Base-by-base conservation (phyloP, 2,888 invertebrate genomes). In the Beris morrisii region DNA sequence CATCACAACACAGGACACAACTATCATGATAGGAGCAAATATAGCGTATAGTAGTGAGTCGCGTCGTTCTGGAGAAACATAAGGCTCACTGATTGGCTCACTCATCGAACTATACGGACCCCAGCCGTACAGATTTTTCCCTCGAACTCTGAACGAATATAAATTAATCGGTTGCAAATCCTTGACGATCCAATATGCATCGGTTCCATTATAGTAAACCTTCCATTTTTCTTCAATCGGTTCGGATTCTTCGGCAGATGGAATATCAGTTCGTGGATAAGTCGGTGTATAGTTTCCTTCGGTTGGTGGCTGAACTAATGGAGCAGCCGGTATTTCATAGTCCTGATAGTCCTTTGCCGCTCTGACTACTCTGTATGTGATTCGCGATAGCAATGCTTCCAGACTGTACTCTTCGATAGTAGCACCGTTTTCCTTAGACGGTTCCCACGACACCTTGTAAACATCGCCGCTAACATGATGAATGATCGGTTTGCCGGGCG, bases 121-220 rank as follows among this genome's bases (percentile, higher is more conserved):
- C 87, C 91, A 92, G 28, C 95, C 95, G 78, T 90, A 88, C 4
- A 83, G 82, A 79, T 95, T 96, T 66, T 84, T 82, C 0, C 95
- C 93, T 69, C 88, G 86, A 56, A 93, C 92, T 9, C 91, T 85
- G 76, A 93, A 93, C 64, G 84, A 82, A 72, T 90, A 89, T 57
- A 86, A 83, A 30, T 85, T 81, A 67, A 86, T 85, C 28, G 84
- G 83, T 64, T 85, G 84, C 61, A 79, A 63, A 13, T 87, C 87
- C 9, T 85, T 85, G 31, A 94, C 87, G 68, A 92, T 86, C 91
- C 95, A 96, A 75, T 89, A 90, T 68, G 88, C 86, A 53, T 93
- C 90, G 56, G 88, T 87, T 71, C 92, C 93, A 74, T 92, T 93
- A 74, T 93, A 92, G 63, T 88, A 84, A 1, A 84, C 75, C 56